Evolutionary conservation across 2,113 vertebrate species (phyloP).

Genomic region (Gallinago undulata): DNA sequence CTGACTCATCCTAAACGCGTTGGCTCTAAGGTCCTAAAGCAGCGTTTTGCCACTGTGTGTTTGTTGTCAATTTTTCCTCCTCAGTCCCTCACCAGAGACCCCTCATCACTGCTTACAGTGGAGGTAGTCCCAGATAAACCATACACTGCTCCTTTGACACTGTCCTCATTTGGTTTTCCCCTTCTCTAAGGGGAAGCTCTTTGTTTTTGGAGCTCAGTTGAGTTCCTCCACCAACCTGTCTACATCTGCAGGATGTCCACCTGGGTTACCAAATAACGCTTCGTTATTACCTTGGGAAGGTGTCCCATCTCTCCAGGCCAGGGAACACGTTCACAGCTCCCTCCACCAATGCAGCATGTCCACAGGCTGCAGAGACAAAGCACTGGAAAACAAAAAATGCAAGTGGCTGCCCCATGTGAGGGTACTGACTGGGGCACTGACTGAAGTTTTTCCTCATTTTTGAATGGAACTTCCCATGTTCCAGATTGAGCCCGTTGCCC

Average conservation of each 20-base stretch:
- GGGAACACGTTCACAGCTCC: not conserved
- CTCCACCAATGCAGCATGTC: not conserved
- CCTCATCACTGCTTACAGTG: not conserved
- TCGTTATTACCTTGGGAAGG: not conserved
- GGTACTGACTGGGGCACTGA: not conserved
- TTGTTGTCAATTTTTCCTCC: not conserved
- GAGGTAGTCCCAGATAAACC: not conserved
- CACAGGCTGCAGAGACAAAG: not conserved
- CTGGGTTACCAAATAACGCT: not conserved
- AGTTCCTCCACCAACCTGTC: not conserved
- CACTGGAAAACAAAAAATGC: not conserved
- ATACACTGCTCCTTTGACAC: not conserved
- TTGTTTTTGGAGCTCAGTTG: not conserved
- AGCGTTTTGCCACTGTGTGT: not conserved
- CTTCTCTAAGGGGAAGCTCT: not conserved
- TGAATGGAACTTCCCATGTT: no score
- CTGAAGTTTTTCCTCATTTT: no score
- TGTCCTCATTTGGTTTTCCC: not conserved
- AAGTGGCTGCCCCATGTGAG: fast-evolving
- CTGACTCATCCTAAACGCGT: not conserved
- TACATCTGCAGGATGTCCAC: not conserved
- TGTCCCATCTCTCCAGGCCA: not conserved
- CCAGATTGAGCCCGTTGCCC: no score
- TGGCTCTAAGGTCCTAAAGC: not conserved
- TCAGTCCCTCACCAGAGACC: not conserved